Evolutionary conservation across 2,113 vertebrate species (phyloP), one percentile per base, ranked within the genome.

Genomic region (Callospermophilus lateralis): DNA sequence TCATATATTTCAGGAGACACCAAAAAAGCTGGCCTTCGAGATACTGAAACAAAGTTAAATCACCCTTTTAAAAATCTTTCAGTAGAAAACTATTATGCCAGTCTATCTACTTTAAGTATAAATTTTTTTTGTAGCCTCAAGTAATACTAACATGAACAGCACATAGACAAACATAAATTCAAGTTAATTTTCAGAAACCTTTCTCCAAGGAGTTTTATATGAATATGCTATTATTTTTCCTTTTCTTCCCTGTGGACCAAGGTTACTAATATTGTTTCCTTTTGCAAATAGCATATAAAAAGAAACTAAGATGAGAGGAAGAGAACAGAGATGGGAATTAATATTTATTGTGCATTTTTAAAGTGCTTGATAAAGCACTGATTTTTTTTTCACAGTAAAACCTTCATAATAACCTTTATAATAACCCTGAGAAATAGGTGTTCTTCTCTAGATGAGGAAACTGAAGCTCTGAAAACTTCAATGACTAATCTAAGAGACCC

Each of bases 131-230:
- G 37, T 96, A 61, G 6, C 24, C 16, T 94, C 72, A 92, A 84
- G 63, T 55, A 95, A 95, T 80, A 77, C 7, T 55, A 76, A 84
- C n/a, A 88, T 53, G 58, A 96, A 90, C 76, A 73, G 34, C 74
- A 92, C 9, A 84, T 65, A 67, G 22, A 20, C 39, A 58, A 65
- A 84, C 39, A 70, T 89, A 86, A 95, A 67, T 84, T 48, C 15
- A 95, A 80, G 42, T 87, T 63, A 89, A 92, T 89, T 91, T 91
- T 93, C 63, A 92, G 70, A 19, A 93, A 68, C 1, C 4, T 92
- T 84, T 84, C 63, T 92, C 65, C n/a, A 94, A 84, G 9, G 63
- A 89, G 58, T 84, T 96, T 84, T 63, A 48, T 74, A 63, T 70
- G 20, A 96, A 74, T 39, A 45, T 79, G 17, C 30, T 48, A 51